These are phyloP conservation scores for Halcyon smyrnensis DNA, from an alignment of 2,797 vertebrate species.

Conservation along the genomic window DNA sequence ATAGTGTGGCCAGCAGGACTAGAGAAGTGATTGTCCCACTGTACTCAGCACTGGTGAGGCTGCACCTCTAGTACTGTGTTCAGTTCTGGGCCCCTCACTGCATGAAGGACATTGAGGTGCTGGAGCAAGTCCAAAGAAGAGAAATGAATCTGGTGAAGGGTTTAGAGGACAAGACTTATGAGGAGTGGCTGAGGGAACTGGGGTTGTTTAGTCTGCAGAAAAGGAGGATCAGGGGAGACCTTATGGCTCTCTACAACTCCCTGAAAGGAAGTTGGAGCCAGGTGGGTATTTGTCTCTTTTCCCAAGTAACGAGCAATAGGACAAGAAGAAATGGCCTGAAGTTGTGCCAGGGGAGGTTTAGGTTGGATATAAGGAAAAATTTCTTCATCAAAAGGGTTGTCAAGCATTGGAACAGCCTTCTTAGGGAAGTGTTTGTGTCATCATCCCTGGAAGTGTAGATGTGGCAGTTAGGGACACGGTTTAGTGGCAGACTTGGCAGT, in stretches of 20 bases:
- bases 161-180: too few species aligned
- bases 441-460: neutral
- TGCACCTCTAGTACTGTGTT: neutral
- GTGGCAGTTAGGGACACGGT: neutral
- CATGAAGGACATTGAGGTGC: neutral
- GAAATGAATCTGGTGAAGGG: neutral
- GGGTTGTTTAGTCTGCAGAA: neutral
- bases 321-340: neutral
- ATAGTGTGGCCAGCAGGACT: neutral
- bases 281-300: neutral
- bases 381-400: neutral
- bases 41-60: neutral
- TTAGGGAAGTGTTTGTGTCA: neutral
- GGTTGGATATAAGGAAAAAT: too few species aligned
- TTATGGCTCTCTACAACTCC: neutral
- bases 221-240: neutral
- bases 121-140: neutral
- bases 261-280: neutral
- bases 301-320: neutral
- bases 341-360: neutral
- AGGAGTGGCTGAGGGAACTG: neutral
- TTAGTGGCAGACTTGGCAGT: neutral
- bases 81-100: neutral
- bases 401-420: neutral
- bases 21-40: fast-evolving